Evolutionary conservation across 2,797 vertebrate species (phyloP), one percentile per base, ranked within the genome.

Genomic region (Artibeus lituratus): DNA sequence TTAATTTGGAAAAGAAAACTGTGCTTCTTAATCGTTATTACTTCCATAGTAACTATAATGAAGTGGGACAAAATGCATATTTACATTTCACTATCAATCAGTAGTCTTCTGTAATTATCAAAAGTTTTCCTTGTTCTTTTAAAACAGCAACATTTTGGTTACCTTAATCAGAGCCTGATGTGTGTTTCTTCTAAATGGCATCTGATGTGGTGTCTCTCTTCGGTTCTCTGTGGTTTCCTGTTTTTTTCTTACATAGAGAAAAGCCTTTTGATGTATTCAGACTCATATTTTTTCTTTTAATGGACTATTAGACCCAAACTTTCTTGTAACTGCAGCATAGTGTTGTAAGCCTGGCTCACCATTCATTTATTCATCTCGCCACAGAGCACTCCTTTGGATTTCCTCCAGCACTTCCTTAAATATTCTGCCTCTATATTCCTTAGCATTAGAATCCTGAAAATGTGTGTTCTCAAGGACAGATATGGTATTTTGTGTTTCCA

Each of bases 171-270:
- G 97, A 97, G 94, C 95, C 95, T 97, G 96, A 98, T 97, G 97
- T 98, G 84, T 94, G 81, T 98, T 98, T 96, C 97, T 98, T 98
- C 96, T 97, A 98, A 98, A 98, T 96, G 97, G 87, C 93, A 81
- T 98, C 98, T 98, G 97, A 98, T 98, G 98, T 98, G 98, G 98
- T 98, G 87, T 98, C 62, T 98, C 87, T 97, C 93, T 98, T 97
- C 85, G 94, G 91, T 94, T 98, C 92, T 97, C 97, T 98, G 98
- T 98, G 98, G 98, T 98, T 99, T 99, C 98, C 98, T 98, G 98
- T 98, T 99, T 98, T 95, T 96, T 98, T 98, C 97, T 29, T 97
- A 98, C 91, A 67, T 94, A 98, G 96, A 98, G 94, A 97, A 98
- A 97, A 97, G 82, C 86, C 96, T 97, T 97, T 96, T 97, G 95